Evolutionary conservation across 2,797 vertebrate genomes (phyloP).

Genomic region (Pyrocephalus nanus): DNA sequence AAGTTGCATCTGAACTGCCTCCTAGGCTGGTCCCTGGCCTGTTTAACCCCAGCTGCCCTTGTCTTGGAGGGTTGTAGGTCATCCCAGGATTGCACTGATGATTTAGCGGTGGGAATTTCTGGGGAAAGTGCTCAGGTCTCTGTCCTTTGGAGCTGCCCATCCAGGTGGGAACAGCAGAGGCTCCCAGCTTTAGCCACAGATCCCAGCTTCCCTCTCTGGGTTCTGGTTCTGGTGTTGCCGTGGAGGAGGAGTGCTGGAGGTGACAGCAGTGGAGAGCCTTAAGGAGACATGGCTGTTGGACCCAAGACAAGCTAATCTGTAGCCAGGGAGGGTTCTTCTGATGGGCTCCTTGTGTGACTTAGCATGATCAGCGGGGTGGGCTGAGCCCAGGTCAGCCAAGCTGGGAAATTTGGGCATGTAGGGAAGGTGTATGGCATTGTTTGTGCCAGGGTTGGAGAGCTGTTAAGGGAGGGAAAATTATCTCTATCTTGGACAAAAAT

Average conservation of each 20-base stretch:
- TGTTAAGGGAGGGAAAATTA: not conserved
- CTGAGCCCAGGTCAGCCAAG: not conserved
- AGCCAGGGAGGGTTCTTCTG: not conserved
- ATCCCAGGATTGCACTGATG: not conserved
- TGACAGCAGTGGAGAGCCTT: not conserved
- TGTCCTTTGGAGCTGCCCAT: not conserved
- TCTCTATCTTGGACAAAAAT: not conserved
- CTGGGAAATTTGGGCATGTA: rapidly evolving
- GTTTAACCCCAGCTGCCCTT: not conserved
- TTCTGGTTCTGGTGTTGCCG: not conserved
- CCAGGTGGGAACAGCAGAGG: not conserved
- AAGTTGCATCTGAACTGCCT: not conserved
- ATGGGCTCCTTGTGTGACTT: rapidly evolving
- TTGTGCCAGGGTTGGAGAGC: not conserved
- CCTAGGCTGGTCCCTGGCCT: not conserved
- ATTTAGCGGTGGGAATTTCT: not conserved
- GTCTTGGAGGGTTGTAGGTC: not conserved
- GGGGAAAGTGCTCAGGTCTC: not conserved
- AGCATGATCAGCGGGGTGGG: not conserved
- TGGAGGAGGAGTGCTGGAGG: not conserved
- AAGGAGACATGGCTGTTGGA: not conserved
- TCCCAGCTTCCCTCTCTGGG: not conserved
- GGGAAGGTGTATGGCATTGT: not conserved
- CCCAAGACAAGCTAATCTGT: not conserved
- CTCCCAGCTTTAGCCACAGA: not conserved